Base-by-base conservation (phyloP, 2,797 vertebrate genomes). In the Atherinosoma microstoma region DNA sequence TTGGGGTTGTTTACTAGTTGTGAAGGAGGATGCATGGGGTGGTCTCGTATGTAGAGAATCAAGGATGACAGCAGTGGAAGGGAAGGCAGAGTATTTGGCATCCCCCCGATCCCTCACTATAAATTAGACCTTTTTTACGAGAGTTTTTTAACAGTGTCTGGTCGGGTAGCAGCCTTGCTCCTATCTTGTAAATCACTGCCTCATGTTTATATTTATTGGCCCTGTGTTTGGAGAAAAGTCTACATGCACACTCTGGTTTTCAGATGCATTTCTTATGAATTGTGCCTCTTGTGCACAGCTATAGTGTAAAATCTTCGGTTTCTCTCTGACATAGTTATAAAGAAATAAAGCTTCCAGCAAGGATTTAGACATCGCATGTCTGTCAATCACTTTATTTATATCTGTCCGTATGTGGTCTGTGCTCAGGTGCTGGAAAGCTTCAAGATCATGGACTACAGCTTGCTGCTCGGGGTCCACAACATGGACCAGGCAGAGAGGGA, bases 401-500 rank as follows among this genome's bases (percentile, higher is more conserved):
- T 53, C 27, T 56, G 3, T 64, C 18, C 27, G 27, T 66, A 1
- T 24, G 11, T 73, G 7, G 29, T 72, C 92, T 93, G 89, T 91
- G 68, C 40, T 72, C 87, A 96, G 95, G 95, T 96, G 38, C 92
- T 99, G 80, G 97, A 99, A 90, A 99, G 98, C 84, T 99, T 99
- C 89, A 99, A 99, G 94, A 99, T 99, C 89, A 99, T 99, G 97
- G 98, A 99, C 94, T 99, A 99, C 93, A 99, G 98, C 87, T 94
- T 99, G 66, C 94, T 99, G 84, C 94, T 99, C 10, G 98, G 98
- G 0, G 96, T 99, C 58, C 98, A 99, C 90, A 99, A 99, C 92
- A 96, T 99, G 11, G 98, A 99, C 90, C 97, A 97, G 91, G 96
- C 96, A 0, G 96, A 97, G 81, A 93, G 96, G 0, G 97, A 99